Evolutionary conservation across 2,888 invertebrate species (phyloP).

Genomic region (Parasteatoda lunata): DNA sequence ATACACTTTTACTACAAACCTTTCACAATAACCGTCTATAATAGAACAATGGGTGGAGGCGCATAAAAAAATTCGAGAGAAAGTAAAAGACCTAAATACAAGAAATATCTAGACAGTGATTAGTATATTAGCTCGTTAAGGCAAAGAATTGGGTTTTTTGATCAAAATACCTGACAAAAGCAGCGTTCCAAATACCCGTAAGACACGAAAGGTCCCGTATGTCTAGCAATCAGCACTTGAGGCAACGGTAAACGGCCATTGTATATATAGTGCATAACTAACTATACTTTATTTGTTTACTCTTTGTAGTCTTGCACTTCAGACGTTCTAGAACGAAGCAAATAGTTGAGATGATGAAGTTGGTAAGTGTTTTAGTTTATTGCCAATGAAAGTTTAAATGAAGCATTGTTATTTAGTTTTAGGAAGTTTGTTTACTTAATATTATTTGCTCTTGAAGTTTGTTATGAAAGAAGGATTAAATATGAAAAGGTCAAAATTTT

Average conservation of each 20-base stretch:
- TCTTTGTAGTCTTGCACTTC: background rate
- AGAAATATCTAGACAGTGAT: conserved; percentile 37
- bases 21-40: conserved; percentile 19
- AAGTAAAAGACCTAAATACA: conserved; percentile 47
- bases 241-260: conserved; percentile 28
- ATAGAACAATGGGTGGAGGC: background rate
- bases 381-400: too few species aligned
- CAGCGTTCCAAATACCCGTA: conserved; percentile 44
- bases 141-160: conserved; percentile 44
- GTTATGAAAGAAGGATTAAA: too few species aligned
- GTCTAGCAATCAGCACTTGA: conserved; percentile 43
- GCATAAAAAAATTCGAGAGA: conserved; percentile 12
- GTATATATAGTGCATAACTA: conserved; percentile 43
- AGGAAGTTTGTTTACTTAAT: too few species aligned
- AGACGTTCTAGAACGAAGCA: background rate
- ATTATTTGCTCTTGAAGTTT: too few species aligned
- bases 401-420: too few species aligned
- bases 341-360: background rate
- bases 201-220: conserved; percentile 33
- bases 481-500: too few species aligned
- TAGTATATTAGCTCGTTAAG: conserved; percentile 50
- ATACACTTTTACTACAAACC: background rate
- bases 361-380: background rate
- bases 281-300: background rate
- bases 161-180: conserved; percentile 37